These are phyloP conservation scores for Illadopsis cleaveri DNA, from an alignment of 2,113 vertebrate species.

Conservation along the genomic window DNA sequence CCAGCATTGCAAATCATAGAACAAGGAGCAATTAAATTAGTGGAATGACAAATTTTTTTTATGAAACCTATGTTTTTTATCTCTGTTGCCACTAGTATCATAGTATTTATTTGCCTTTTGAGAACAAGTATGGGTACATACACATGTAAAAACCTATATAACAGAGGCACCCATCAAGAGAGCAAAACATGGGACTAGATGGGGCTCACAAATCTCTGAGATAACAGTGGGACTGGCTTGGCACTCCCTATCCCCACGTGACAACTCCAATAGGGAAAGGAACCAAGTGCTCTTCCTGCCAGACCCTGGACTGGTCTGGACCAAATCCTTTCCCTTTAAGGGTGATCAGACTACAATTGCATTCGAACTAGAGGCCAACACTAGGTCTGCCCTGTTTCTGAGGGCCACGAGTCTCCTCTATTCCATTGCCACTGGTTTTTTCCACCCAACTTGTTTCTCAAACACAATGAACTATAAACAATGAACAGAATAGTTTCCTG, in stretches of 20 bases:
- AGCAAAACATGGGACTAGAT: neutral
- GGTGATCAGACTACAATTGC: neutral
- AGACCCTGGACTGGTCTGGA: neutral
- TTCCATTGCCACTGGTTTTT: neutral
- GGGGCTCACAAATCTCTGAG: neutral
- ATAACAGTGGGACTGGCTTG: fast-evolving
- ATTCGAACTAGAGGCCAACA: neutral
- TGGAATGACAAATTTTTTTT: neutral
- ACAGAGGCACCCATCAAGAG: neutral
- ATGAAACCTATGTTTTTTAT: neutral
- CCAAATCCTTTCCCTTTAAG: neutral
- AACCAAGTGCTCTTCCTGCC: neutral
- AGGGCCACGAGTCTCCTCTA: neutral
- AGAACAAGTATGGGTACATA: neutral
- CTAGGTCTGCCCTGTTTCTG: neutral
- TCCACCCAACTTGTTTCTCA: neutral
- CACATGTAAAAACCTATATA: neutral
- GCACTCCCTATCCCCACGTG: neutral
- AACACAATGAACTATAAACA: neutral
- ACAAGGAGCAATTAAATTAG: neutral
- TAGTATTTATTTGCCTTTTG: neutral
- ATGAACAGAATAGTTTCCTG: neutral
- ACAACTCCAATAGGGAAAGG: neutral
- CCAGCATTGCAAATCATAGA: neutral
- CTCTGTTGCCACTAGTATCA: neutral